Evolutionary conservation across 1,140 invertebrate species (phyloP).

Genomic region (Pomacea maculata): DNA sequence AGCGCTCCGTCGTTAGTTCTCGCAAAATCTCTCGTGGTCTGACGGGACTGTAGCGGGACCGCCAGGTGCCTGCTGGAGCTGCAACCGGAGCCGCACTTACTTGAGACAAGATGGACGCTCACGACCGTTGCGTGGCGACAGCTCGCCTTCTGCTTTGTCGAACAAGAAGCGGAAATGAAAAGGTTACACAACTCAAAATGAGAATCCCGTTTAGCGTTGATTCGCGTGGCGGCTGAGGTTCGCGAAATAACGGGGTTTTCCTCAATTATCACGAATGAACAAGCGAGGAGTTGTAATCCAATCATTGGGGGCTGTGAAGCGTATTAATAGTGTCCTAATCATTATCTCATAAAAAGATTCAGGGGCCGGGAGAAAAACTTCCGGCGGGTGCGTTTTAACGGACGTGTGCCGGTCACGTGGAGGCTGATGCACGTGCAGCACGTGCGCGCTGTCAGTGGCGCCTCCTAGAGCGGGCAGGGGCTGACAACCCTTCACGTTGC

Average conservation of each 20-base stretch:
- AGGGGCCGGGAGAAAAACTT: conserved; percentile 10
- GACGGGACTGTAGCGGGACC: no score
- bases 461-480: conserved; percentile 14
- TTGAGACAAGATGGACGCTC: no score
- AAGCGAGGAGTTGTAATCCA: conserved; percentile 17
- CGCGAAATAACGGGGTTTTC: conserved; percentile 16
- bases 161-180: no score
- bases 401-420: conserved; percentile 20
- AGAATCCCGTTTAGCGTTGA: no score
- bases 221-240: no score
- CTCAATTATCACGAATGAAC: conserved; percentile 17
- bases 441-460: conserved; percentile 28
- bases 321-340: conserved; percentile 12
- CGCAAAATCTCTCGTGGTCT: no score
- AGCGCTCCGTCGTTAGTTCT: no score
- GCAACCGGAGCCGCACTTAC: no score
- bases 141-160: no score
- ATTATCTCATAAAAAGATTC: conserved; percentile 25
- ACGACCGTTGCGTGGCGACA: no score
- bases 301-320: conserved; percentile 12
- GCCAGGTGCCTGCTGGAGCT: no score
- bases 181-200: no score
- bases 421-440: conserved; percentile 15
- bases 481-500: conserved; percentile 11
- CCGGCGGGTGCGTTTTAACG: conserved; percentile 14